Evolutionary conservation across 2,113 vertebrate species (phyloP).

Genomic region (Chloebia gouldiae): DNA sequence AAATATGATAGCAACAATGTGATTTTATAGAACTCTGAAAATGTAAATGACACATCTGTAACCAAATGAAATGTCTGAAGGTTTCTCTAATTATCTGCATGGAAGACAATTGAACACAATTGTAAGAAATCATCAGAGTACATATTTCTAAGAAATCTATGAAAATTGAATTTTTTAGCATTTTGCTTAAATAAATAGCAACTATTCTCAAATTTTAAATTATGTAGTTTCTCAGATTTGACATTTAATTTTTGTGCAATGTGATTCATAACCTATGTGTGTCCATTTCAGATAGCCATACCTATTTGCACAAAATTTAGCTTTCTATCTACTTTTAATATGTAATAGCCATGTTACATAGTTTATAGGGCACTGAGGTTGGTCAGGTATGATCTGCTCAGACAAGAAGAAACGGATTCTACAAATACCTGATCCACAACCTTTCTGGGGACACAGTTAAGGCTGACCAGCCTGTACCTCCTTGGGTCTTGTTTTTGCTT

Average conservation of each 20-base stretch:
- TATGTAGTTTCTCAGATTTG: background rate
- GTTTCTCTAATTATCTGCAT: background rate
- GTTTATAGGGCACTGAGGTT: background rate
- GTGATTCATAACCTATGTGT: rapidly evolving
- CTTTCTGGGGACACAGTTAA: background rate
- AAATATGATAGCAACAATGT: background rate
- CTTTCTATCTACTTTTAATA: background rate
- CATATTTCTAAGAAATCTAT: background rate
- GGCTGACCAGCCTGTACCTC: background rate
- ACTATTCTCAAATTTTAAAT: background rate
- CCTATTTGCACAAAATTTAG: background rate
- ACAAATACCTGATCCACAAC: rapidly evolving
- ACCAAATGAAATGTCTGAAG: background rate
- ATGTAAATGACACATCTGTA: background rate
- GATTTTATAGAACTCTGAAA: background rate
- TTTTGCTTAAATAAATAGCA: background rate
- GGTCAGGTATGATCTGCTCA: background rate
- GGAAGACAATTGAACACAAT: background rate
- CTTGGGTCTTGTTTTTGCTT: background rate
- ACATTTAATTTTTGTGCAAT: background rate
- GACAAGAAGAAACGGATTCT: background rate
- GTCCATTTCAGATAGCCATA: background rate
- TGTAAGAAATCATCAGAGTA: background rate
- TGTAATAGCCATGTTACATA: background rate
- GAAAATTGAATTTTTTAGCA: background rate